A percentile compares a stretch with the other conserved stretches of the same genome.
Evolutionary conservation across 2,797 vertebrate genomes (phyloP).

Genomic region (Aulostomus chinensis): DNA sequence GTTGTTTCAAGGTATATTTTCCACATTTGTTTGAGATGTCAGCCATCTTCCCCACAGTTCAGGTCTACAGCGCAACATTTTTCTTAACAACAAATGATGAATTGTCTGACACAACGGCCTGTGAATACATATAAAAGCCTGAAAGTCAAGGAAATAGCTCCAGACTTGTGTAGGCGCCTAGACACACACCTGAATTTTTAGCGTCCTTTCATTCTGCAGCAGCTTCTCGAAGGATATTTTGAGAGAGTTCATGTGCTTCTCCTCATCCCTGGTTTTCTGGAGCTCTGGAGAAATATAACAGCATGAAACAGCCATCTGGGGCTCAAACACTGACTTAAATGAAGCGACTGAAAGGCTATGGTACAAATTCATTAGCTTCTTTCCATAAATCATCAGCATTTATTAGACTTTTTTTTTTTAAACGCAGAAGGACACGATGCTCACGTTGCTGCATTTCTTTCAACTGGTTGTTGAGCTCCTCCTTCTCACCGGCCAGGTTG

Average conservation of each 20-base stretch:
- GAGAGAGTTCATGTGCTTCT: constrained; percentile 76
- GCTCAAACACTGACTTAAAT: too few species aligned
- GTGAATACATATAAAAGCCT: constrained; percentile 1
- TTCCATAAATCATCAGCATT: too few species aligned
- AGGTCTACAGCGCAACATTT: constrained; percentile 34
- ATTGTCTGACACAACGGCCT: constrained; percentile 8
- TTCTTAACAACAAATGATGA: constrained; percentile 39
- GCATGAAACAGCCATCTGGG: too few species aligned
- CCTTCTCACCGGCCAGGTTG: constrained; percentile 95
- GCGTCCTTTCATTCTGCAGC: constrained; percentile 88
- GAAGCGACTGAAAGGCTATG: too few species aligned
- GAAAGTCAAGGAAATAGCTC: constrained; percentile 10
- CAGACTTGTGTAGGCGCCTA: constrained; percentile 41
- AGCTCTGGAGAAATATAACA: constrained; percentile 85
- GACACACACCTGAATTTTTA: constrained; percentile 92
- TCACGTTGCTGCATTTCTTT: constrained; percentile 91
- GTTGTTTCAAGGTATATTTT: constrained; percentile 2
- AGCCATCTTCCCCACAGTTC: constrained; percentile 40
- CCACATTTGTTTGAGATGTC: constrained; percentile 11
- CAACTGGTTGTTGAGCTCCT: constrained; percentile 94
- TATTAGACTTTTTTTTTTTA: too few species aligned
- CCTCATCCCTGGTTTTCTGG: constrained; percentile 82
- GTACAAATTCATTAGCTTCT: too few species aligned
- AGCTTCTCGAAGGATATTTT: constrained; percentile 89
- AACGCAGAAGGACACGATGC: constrained; percentile 46